These are phyloP conservation scores for Threskiornis aethiopicus DNA, from an alignment of 2,797 vertebrate genomes.

Conservation along the genomic window DNA sequence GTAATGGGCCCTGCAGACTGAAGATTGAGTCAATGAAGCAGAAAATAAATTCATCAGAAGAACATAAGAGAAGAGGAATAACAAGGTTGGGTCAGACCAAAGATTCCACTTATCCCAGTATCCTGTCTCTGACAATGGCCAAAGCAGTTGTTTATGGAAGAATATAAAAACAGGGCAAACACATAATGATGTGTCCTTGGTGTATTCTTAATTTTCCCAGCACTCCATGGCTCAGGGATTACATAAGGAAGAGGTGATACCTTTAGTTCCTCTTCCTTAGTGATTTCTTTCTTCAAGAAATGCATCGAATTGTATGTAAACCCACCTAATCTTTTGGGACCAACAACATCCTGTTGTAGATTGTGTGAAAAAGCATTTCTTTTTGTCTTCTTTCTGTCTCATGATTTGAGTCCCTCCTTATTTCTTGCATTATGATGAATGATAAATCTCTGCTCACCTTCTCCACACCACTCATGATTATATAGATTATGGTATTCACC, in stretches of 20 bases:
- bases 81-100: background rate
- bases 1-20: background rate
- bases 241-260: background rate
- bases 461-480: background rate
- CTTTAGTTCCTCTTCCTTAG: background rate
- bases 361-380: background rate
- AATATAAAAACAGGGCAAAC: background rate
- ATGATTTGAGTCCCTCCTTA: background rate
- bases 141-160: background rate
- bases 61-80: background rate
- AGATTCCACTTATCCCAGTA: background rate
- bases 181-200: background rate
- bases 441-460: background rate
- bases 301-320: background rate
- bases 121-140: background rate
- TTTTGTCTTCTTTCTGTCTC: background rate
- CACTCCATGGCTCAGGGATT: background rate
- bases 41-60: conserved; percentile 18
- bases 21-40: background rate
- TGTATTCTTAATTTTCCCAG: background rate
- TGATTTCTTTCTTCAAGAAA: background rate
- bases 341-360: background rate
- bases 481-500: background rate
- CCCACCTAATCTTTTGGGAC: background rate
- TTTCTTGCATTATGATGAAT: background rate